A percentile compares a stretch with the other conserved stretches of the same genome.
These are phyloP conservation scores for Drosophila cognata DNA, from an alignment of 2,888 invertebrate species.

Conservation along the genomic window DNA sequence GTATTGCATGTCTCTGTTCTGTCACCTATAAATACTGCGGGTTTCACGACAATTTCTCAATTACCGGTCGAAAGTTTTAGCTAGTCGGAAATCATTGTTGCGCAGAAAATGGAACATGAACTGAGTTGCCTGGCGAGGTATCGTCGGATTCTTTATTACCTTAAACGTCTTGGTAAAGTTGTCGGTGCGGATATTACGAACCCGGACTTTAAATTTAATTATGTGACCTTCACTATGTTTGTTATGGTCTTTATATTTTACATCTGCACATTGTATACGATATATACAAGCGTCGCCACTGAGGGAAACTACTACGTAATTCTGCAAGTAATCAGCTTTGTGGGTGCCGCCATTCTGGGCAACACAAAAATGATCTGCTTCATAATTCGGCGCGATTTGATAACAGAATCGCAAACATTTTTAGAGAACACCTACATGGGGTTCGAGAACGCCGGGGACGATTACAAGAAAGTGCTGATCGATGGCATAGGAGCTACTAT, in stretches of 20 bases:
- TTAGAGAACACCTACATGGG: constrained; percentile 37
- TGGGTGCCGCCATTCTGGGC: constrained; percentile 34
- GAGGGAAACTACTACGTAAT: constrained; percentile 44
- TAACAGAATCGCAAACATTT: constrained; percentile 5
- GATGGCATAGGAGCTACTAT: constrained; percentile 14
- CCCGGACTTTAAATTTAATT: constrained; percentile 20
- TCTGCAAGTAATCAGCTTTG: constrained; percentile 44
- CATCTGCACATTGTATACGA: constrained; percentile 53
- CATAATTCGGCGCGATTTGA: not conserved
- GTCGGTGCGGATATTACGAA: constrained; percentile 43
- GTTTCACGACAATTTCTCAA: not conserved
- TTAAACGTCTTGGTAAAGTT: constrained; percentile 1
- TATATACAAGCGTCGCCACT: constrained; percentile 34
- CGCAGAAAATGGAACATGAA: not conserved
- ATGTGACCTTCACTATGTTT: constrained; percentile 26
- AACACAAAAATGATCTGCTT: constrained; percentile 14
- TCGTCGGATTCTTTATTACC: constrained; percentile 14
- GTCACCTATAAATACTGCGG: constrained; percentile 18
- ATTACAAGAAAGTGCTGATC: constrained; percentile 27
- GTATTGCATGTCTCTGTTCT: not conserved
- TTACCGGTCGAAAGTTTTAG: not conserved
- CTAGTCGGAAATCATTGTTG: not conserved
- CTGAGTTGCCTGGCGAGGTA: constrained; percentile 1
- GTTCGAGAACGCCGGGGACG: constrained; percentile 32
- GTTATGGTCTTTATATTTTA: constrained; percentile 15